Evolutionary conservation across 2,888 invertebrate species (phyloP), one percentile per base, ranked within the genome.

Genomic region (Acronicta leporina): DNA sequence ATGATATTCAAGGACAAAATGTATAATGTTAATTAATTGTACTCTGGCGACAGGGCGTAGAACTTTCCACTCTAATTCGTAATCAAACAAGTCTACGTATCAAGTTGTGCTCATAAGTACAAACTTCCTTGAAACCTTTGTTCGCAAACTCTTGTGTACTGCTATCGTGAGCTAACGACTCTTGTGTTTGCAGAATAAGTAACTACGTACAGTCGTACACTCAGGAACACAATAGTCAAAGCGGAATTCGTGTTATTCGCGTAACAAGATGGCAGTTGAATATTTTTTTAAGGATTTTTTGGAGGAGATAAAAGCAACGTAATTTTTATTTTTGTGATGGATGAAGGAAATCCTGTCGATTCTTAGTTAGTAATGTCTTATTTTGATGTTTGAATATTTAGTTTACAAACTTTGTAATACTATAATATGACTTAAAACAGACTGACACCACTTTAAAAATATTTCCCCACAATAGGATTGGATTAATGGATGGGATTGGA

Each of bases 111-210:
- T 75, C 64, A 68, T 71, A 71, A 68, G 69, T 68, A 70, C 64
- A 66, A 79, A 77, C 58, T 79, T 75, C 67, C 68, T 47, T 8
- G 57, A 41, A 74, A 72, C 71, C 81, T 82, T 83, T 81, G 83
- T 81, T 76, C 64, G 69, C 72, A 69, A 80, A 77, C 78, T 84
- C 79, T 82, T 68, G 66, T 69, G 71, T 73, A 57, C 59, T 53
- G 66, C 67, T 77, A 77, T 81, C 74, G 73, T 64, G 52, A 66
- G 67, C 79, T 82, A 84, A 86, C 80, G 78, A 83, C 70, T 73
- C 72, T 66, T 48, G 63, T 76, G 79, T 77, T 77, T 69, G 69
- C 57, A 68, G 65, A 75, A 71, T 73, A 68, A 72, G 65, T 76
- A 72, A 69, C 66, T 61, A 54, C 58, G 50, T 64, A 66, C 33